Conservation (phyloP, 92 coral and sea anemone genomes). For the Metridium senile region DNA sequence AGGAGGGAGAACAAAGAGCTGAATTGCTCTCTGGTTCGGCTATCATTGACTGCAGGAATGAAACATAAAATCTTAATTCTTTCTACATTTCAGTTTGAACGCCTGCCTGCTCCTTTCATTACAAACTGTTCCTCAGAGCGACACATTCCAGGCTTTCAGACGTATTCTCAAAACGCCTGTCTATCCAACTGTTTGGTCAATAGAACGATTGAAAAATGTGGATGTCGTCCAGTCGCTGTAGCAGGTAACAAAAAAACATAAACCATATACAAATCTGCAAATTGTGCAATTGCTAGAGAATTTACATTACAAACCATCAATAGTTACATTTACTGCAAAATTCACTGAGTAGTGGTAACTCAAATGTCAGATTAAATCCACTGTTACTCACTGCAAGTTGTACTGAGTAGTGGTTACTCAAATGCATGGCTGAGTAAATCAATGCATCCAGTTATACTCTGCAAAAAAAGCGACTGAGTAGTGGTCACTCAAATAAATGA, state of each 20-base stretch:
- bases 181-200: conserved; percentile 47
- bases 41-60: too few relatives aligned
- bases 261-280: background rate
- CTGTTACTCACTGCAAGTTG: too few relatives aligned
- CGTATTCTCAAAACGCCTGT: conserved; percentile 60
- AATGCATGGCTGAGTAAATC: too few relatives aligned
- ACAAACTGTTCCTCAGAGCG: conserved; percentile 46
- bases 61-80: too few relatives aligned
- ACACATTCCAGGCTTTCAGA: conserved; percentile 34
- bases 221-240: conserved; percentile 41
- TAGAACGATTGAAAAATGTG: conserved; percentile 39
- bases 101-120: conserved; percentile 49
- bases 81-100: conserved; percentile 29
- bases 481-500: too few relatives aligned
- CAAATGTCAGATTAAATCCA: too few relatives aligned
- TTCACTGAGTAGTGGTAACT: background rate
- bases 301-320: background rate
- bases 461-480: too few relatives aligned
- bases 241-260: conserved; percentile 40
- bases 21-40: too few relatives aligned
- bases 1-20: too few relatives aligned
- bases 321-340: background rate
- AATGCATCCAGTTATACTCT: too few relatives aligned
- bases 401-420: too few relatives aligned
- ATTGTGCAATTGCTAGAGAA: background rate